Evolutionary conservation across 2,888 invertebrate species (phyloP).

Genomic region (Drosophila putrida): DNA sequence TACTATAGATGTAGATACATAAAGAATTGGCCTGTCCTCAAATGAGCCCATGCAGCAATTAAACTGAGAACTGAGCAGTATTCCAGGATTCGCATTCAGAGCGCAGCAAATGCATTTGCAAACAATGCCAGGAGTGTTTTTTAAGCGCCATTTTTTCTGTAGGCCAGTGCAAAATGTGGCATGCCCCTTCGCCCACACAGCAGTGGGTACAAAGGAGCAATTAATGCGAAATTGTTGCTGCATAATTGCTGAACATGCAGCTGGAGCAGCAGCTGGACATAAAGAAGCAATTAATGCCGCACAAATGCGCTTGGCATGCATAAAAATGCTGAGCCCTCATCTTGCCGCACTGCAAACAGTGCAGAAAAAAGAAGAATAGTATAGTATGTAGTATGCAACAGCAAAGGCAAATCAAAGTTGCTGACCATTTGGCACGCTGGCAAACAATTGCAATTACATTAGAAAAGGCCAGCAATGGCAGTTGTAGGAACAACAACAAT

Average conservation of each 20-base stretch:
- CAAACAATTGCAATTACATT: conserved; percentile 80
- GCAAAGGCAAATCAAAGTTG: conserved; percentile 57
- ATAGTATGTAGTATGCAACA: conserved; percentile 26
- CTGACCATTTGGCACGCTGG: conserved; percentile 57
- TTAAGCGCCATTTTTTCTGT: conserved; percentile 36
- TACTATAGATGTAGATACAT: conserved; percentile 24
- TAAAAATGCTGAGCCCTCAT: conserved; percentile 70
- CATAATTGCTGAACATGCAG: conserved; percentile 82
- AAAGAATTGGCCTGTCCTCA: conserved; percentile 25
- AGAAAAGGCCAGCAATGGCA: conserved; percentile 55
- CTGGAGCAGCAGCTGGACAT: conserved; percentile 56
- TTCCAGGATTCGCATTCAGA: conserved; percentile 11
- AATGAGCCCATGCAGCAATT: conserved; percentile 70
- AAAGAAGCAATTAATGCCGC: conserved; percentile 82
- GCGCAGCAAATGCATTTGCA: conserved; percentile 65
- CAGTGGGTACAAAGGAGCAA: conserved; percentile 77
- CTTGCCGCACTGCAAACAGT: conserved; percentile 29
- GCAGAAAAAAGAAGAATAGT: conserved; percentile 7
- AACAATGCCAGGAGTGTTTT: conserved; percentile 47
- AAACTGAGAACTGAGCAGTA: conserved; percentile 55
- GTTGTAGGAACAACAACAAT: conserved; percentile 35
- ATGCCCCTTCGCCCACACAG: conserved; percentile 36
- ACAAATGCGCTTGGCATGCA: conserved; percentile 83
- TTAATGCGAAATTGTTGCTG: conserved; percentile 81
- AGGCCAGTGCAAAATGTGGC: conserved; percentile 35